Base-by-base conservation (phyloP, 2,888 invertebrate genomes). In the Lasioglossum leucozonium region DNA sequence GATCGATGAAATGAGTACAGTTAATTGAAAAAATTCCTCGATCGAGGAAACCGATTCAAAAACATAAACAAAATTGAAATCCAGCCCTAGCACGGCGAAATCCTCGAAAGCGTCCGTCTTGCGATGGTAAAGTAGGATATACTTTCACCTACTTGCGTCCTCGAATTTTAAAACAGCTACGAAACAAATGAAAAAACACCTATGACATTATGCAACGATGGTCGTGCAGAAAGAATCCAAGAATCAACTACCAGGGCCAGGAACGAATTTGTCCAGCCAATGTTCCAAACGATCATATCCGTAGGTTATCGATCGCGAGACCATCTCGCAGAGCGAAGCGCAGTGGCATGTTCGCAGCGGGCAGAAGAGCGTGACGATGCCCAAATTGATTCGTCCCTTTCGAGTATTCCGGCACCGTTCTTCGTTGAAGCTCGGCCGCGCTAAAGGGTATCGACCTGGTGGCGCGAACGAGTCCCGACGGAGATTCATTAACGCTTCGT, bases 401-500 rank as follows among this genome's bases (percentile, higher is more conserved):
- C 84, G 79, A 87, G 87, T 81, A 73, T 75, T 71, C 72, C 71
- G 55, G 55, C 76, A 44, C 74, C 75, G 79, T 76, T 71, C 78
- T 67, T 18, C 77, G 79, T 62, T 80, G 72, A 72, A 69, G 37
- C n/a, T n/a, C 40, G 69, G n/a, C 47, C 71, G 69, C 79, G 83
- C 78, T 78, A 81, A 89, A 86, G 88, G 88, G 72, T 90, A 89
- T 90, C 89, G 90, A 90, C 84, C 87, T 73, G 51, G 55, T 81
- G 78, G 84, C 75, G 82, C 84, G 86, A 85, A 89, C 87, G 80
- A 89, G 85, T 88, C 90, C 86, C 89, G 85, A 86, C 86, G 90
- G 88, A 89, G 89, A 90, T 91, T 91, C 90, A 90, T 91, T 91
- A 91, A 91, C 90, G 90, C 90, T 90, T 90, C 85, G 86, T 58